Base-by-base conservation (phyloP, 1,140 invertebrate genomes). In the Caenorhabditis briggsae region DNA sequence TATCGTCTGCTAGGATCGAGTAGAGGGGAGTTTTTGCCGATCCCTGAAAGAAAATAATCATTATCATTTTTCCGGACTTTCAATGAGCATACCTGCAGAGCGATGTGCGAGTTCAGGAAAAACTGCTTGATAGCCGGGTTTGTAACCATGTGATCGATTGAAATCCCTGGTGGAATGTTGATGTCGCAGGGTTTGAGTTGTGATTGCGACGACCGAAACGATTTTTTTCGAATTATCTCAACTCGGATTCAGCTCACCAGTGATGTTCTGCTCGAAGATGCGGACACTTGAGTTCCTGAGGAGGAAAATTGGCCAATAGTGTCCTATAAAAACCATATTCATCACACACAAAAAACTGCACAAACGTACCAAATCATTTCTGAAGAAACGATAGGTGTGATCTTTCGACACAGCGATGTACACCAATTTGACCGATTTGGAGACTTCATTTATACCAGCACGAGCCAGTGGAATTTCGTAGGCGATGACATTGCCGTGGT, bases 51-150 rank as follows among this genome's bases (percentile, higher is more conserved):
- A 87, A 16, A 65, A 53, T 16, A 5, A n/a, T 3, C 50, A 18
- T 12, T 5, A 16, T 65, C 18, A 0, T 65, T 25, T 65, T 23
- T 5, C 12, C 16, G 16, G 20, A 0, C 64, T 0, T 41, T 53
- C 58, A 41, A n/a, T 25, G 0, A 14, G 18, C 83, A 11, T 43
- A 88, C 88, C 82, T 89, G 88, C 12, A 88, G 82, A 12, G 88
- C 84, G 43, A 55, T 74, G 59, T 89, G 88, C 5, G 84, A 87
- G 58, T 89, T 89, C 56, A 89, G 82, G 70, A 70, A 89, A 65
- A 89, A 89, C 88, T 89, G 84, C 16, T 74, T 87, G 87, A 23
- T 86, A 5, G 50, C 65, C 7, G 88, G 88, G 64, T 89, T 70
- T 2, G 86, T 85, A 11, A 86, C 33, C 1, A n/a, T 5, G 2